These are phyloP conservation scores for Gnathochromis pfefferi DNA, from an alignment of 2,113 vertebrate species.

Conservation along the genomic window DNA sequence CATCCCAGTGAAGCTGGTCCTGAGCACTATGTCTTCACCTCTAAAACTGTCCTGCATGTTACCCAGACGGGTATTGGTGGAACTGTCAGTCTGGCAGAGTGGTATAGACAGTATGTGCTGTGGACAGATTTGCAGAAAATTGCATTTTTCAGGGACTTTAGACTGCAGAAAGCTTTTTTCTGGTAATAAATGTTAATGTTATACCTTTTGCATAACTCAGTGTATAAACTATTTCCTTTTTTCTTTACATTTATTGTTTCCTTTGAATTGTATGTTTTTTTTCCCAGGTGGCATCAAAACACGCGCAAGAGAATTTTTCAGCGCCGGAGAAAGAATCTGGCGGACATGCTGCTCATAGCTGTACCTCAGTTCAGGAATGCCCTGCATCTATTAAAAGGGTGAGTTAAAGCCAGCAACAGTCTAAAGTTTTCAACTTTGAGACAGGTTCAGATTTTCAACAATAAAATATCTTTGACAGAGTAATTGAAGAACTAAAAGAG, in stretches of 20 bases:
- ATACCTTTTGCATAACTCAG: background rate
- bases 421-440: background rate
- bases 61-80: conserved; percentile 63
- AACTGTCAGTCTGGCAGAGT: conserved; percentile 61
- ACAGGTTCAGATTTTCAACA: background rate
- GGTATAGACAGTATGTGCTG: conserved; percentile 69
- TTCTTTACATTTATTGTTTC: background rate
- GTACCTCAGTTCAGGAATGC: conserved; percentile 76
- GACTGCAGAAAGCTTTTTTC: conserved; percentile 64
- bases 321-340: conserved; percentile 35
- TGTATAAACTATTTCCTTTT: background rate
- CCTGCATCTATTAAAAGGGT: conserved; percentile 74
- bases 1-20: conserved; percentile 48
- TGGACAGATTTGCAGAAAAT: conserved; percentile 73
- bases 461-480: conserved; percentile 42
- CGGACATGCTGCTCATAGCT: conserved; percentile 53
- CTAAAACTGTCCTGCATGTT: conserved; percentile 67
- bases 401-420: background rate
- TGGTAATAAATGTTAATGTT: conserved; percentile 42
- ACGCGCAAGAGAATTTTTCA: conserved; percentile 28
- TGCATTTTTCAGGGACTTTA: conserved; percentile 72
- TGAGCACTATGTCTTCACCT: conserved; percentile 78
- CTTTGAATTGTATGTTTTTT: background rate
- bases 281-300: conserved; percentile 69
- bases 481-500: conserved; percentile 67